These are phyloP conservation scores for Pedicia rivosa DNA, from an alignment of 2,888 invertebrate species.

Conservation along the genomic window DNA sequence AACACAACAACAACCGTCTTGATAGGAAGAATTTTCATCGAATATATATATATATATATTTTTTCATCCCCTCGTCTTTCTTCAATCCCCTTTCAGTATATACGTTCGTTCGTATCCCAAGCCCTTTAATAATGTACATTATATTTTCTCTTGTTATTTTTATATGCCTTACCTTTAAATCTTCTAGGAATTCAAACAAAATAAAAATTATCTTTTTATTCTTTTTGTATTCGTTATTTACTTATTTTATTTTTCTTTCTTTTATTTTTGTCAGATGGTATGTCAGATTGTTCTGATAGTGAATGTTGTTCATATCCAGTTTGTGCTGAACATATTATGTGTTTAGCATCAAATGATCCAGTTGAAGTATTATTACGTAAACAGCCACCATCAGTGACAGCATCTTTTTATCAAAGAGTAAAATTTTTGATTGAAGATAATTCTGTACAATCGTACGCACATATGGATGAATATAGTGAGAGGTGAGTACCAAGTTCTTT, in stretches of 20 bases:
- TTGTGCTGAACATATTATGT: slow-evolving; percentile 85
- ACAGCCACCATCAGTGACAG: slow-evolving; percentile 91
- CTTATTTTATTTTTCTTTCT: slow-evolving; percentile 21
- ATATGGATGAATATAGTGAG: slow-evolving; percentile 94
- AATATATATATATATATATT: too few species aligned
- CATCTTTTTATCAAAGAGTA: slow-evolving; percentile 94
- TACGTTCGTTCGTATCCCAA: too few species aligned
- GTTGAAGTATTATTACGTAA: slow-evolving; percentile 90
- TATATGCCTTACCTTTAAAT: too few species aligned
- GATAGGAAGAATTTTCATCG: too few species aligned
- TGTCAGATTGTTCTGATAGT: slow-evolving; percentile 96
- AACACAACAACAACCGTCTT: too few species aligned
- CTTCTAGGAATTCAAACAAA: too few species aligned
- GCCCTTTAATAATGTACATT: too few species aligned
- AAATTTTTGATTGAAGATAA: slow-evolving; percentile 97
- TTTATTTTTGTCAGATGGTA: slow-evolving; percentile 58
- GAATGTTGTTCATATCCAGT: slow-evolving; percentile 87
- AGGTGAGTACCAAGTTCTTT: slow-evolving; percentile 92
- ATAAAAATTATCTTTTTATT: too few species aligned
- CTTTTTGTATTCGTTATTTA: too few species aligned
- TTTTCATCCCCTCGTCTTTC: too few species aligned
- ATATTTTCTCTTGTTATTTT: too few species aligned
- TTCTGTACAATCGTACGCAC: slow-evolving; percentile 96
- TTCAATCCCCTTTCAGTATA: too few species aligned
- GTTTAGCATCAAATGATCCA: slow-evolving; percentile 90